Base-by-base conservation (phyloP, 2,797 vertebrate species). In the Microchirus variegatus region DNA sequence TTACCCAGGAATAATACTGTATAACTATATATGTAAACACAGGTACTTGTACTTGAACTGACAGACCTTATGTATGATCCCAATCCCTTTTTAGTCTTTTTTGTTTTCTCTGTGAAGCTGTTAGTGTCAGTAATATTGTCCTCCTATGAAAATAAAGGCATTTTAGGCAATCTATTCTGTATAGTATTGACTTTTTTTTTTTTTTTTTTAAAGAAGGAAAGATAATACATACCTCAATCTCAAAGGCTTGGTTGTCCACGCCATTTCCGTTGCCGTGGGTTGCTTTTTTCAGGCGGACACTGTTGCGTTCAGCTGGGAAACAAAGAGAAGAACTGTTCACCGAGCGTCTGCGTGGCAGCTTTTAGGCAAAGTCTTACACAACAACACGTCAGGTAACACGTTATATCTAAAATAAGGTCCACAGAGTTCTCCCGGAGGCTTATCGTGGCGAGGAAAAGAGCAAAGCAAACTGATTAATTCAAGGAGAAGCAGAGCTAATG, bases 1-100 rank as follows among this genome's bases (percentile, higher is more conserved):
- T 31, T 56, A 16, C 26, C 43, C 26, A 64, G 5, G 31, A 11
- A 40, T 40, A 40, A 10, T 40, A 13, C 38, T 41, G 7, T 42
- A 31, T 11, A 42, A 4, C n/a, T n/a, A n/a, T n/a, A n/a, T n/a
- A n/a, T 22, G 22, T 22, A 22, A 36, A 2, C 49, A 59, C 3
- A 26, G 12, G 3, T 9, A 22, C 16, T 26, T 14, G 19, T 49
- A 15, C 19, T 11, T 16, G 12, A 37, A 37, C 31, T 12, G 51
- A 40, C 89, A 60, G 16, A 94, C 93, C 92, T 93, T 9, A 90
- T 9, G 26, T 81, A 88, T 55, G 83, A 90, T 46, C 75, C 73
- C 36, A 88, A 1, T 61, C 83, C 54, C 13, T 67, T 89, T 70
- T 63, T 77, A 18, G 63, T 60, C 19, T 63, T 74, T 57, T 49